A percentile compares a stretch with the other conserved stretches of the same genome.
Conservation (phyloP, 2,797 vertebrate species). For the Scleropages formosus region DNA sequence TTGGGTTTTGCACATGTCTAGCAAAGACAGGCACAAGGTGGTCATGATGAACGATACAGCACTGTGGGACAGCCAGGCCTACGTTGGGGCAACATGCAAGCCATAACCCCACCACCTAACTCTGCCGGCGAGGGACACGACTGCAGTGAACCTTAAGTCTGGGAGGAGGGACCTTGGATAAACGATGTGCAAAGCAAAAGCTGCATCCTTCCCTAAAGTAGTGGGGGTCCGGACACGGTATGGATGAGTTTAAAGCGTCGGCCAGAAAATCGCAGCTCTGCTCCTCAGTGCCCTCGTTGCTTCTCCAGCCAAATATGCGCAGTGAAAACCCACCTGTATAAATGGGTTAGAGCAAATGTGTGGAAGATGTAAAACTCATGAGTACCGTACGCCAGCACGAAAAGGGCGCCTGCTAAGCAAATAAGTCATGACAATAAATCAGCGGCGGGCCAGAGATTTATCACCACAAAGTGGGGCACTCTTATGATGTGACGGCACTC, state of each 20-base stretch:
- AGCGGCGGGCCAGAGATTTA: slow-evolving; percentile 66
- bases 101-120: slow-evolving; percentile 50
- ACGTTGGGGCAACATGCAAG: slow-evolving; percentile 54
- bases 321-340: slow-evolving; percentile 50
- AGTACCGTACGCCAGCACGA: slow-evolving; percentile 42
- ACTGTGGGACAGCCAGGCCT: slow-evolving; percentile 61
- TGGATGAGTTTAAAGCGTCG: neutral
- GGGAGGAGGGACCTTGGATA: neutral
- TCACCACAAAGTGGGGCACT: slow-evolving; percentile 71
- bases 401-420: slow-evolving; percentile 65
- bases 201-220: neutral
- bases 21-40: slow-evolving; percentile 49
- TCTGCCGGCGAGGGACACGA: neutral
- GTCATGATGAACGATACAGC: slow-evolving; percentile 67
- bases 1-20: slow-evolving; percentile 10
- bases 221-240: neutral
- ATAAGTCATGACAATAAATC: slow-evolving; percentile 67
- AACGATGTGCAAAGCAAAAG: neutral
- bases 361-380: slow-evolving; percentile 40
- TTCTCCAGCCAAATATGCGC: slow-evolving; percentile 33
- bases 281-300: slow-evolving; percentile 18
- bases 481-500: slow-evolving; percentile 59
- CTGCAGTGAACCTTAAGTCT: no score
- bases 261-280: neutral
- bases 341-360: slow-evolving; percentile 50